Base-by-base conservation (phyloP, 1,140 invertebrate genomes). In the Ectropis grisescens region DNA sequence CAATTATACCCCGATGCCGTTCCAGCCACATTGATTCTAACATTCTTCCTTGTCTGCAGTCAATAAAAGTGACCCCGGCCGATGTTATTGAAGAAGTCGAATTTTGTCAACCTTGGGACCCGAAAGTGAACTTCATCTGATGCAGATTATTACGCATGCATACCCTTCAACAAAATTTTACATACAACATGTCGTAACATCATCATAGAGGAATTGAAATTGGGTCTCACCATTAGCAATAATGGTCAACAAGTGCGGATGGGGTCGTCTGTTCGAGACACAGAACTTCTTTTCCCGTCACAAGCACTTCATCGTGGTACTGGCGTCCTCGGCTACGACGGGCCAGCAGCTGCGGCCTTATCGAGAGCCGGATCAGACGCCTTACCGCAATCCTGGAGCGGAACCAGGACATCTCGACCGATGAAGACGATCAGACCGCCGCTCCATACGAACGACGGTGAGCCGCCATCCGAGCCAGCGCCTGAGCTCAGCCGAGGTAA, bases 11-110 rank as follows among this genome's bases (percentile, higher is more conserved):
- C 98, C 1, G 97, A 98, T 84, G 97, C 98, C 1, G 87, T 92
- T 25, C 92, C 98, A 9, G 91, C 97, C 0, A 98, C 94, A 7
- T 81, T 99, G 41, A 91, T 99, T 32, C 92, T 98, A 75, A 98
- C 98, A 82, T 99, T 99, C 85, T 99, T 99, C 78, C 86, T 98
- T 12, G 94, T 99, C 9, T 98, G 97, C 74, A 94, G 93, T n/a
- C 90, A 94, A 59, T 98, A 96, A 96, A 94, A 97, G 60, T 99
- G 97, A 97, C 97, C 97, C 0, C 93, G 97, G 67, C 97, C 97
- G 0, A 95, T 99, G 6, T 83, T 99, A 38, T 85, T 99, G 7
- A 98, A 98, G 65, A 92, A 95, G 58, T 92, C 94, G 0, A 91
- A 95, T 30, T 91, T 85, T 55, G 91, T 92, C 13, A 93, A 93